Evolutionary conservation across 2,888 invertebrate genomes (phyloP).

Genomic region (Mimas tiliae): DNA sequence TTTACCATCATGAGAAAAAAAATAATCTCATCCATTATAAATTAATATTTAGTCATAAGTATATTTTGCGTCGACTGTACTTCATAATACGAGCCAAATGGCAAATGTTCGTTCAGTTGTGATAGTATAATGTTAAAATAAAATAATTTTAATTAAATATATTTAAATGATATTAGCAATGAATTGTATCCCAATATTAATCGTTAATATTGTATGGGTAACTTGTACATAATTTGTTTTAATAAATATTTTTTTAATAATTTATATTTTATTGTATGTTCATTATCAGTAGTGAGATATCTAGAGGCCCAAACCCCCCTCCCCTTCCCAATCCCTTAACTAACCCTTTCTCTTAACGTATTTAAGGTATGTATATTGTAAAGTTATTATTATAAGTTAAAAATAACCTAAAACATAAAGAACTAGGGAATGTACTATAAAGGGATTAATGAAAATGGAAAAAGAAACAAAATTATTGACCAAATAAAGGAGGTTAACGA

Average conservation of each 20-base stretch:
- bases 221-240: constrained; percentile 19
- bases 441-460: not conserved
- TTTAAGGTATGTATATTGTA: too few species aligned
- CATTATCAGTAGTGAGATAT: too few species aligned
- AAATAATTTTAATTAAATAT: constrained; percentile 1
- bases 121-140: constrained; percentile 12
- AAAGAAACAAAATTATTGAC: not conserved
- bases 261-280: not conserved
- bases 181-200: constrained; percentile 18
- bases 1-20: not conserved
- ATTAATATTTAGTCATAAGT: not conserved
- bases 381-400: too few species aligned
- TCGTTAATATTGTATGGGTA: constrained; percentile 7
- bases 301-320: too few species aligned
- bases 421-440: too few species aligned
- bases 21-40: too few species aligned
- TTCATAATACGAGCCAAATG: constrained; percentile 6
- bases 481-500: constrained; percentile 8
- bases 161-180: constrained; percentile 20
- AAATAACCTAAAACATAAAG: too few species aligned
- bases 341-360: too few species aligned
- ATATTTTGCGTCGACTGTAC: constrained; percentile 13
- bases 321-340: too few species aligned
- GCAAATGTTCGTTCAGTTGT: constrained; percentile 12
- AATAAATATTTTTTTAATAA: constrained; percentile 19